phyloP scores from a whole-genome alignment of 2,797 vertebrate genomes.

The Rhynchonycteris naso region DNA sequence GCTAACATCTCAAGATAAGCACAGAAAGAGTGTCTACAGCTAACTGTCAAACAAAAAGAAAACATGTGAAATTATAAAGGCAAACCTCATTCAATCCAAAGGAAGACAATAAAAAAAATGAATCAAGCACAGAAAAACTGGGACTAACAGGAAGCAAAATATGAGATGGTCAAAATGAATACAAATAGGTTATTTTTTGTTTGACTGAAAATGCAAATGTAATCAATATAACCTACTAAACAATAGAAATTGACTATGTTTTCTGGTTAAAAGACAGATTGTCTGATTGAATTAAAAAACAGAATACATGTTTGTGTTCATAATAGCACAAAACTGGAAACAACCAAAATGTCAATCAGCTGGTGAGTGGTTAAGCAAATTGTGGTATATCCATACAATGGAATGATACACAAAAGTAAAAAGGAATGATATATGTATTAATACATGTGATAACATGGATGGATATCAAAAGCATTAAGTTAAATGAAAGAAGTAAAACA shows the following conservation, averaged over 20 bases:
- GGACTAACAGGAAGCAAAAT: conserved; percentile 1
- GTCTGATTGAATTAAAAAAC: conserved; percentile 16
- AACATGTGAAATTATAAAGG: not conserved
- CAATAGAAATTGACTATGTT: not conserved
- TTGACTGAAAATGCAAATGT: conserved; percentile 9
- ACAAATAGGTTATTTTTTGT: not conserved
- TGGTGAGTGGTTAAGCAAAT: not conserved
- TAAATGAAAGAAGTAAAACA: not conserved
- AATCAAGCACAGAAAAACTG: not conserved
- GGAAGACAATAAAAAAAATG: not conserved
- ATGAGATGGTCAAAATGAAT: not conserved
- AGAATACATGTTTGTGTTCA: conserved; percentile 19
- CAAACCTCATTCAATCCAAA: conserved; percentile 3
- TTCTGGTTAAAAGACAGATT: conserved; percentile 40
- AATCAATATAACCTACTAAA: not conserved
- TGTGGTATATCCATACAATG: not conserved
- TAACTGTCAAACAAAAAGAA: not conserved
- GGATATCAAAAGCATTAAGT: conserved; percentile 8
- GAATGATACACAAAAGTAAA: not conserved
- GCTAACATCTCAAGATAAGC: not conserved
- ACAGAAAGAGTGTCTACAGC: not conserved
- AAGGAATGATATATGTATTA: conserved; percentile 2
- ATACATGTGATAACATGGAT: not conserved
- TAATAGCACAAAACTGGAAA: not conserved
- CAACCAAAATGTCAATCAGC: not conserved